These are phyloP conservation scores for Phaethon lepturus DNA, from an alignment of 2,113 vertebrate genomes.

Conservation along the genomic window DNA sequence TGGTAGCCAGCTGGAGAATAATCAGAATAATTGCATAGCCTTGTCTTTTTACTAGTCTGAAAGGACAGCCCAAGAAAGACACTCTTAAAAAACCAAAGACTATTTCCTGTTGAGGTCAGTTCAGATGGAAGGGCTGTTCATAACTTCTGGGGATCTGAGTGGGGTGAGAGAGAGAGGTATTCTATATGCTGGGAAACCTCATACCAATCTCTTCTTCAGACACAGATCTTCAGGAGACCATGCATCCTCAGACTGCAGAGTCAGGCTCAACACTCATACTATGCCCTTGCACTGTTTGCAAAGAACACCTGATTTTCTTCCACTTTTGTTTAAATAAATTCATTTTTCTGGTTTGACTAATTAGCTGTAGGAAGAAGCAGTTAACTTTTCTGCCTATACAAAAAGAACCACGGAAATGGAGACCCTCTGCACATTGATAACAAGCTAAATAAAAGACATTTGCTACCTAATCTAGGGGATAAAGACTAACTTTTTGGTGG, in stretches of 20 bases:
- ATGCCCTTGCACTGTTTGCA: neutral
- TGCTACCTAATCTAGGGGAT: conserved; percentile 48
- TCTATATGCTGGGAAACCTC: neutral
- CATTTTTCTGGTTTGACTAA: neutral
- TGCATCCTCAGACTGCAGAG: neutral
- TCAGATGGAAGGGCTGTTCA: conserved; percentile 3
- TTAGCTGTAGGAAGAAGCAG: neutral
- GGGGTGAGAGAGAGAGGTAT: neutral
- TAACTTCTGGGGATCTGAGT: neutral
- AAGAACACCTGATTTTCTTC: neutral
- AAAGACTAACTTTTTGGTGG: conserved; percentile 1
- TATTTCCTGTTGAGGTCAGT: neutral
- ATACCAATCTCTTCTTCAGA: neutral
- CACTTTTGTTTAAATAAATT: neutral
- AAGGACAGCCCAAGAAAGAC: neutral
- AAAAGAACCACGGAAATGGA: neutral
- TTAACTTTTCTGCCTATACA: neutral
- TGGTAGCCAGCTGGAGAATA: neutral
- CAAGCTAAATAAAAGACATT: neutral
- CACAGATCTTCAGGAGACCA: neutral
- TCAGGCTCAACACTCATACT: neutral
- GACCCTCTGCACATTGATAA: neutral
- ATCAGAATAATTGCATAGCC: neutral
- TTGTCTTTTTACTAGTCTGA: neutral
- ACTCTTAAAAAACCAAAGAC: neutral